Conservation (phyloP, 1,140 invertebrate species). For the Ceratina calcarata region DNA sequence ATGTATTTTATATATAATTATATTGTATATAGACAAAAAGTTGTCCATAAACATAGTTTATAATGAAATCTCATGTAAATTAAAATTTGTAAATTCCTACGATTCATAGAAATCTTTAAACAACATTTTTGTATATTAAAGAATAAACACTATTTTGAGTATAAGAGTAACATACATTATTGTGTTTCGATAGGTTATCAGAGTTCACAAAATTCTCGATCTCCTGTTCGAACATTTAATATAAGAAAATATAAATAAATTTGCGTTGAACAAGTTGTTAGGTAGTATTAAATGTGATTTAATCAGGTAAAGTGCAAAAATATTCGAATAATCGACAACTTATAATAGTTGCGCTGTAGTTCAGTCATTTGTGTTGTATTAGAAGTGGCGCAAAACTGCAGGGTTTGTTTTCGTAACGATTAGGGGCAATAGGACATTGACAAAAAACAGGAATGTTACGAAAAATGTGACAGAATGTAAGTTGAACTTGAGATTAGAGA, state of each 20-base stretch:
- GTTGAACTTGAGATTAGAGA: slow-evolving; percentile 21
- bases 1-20: slow-evolving; percentile 17
- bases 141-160: slow-evolving; percentile 26
- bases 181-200: slow-evolving; percentile 6
- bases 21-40: not conserved
- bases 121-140: not conserved
- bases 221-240: slow-evolving; percentile 4
- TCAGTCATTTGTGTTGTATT: slow-evolving; percentile 33
- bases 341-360: slow-evolving; percentile 44
- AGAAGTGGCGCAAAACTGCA: slow-evolving; percentile 48
- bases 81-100: not conserved
- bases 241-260: not conserved
- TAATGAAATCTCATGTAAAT: not conserved
- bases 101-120: not conserved
- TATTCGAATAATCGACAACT: slow-evolving; percentile 3
- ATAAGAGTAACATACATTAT: not conserved
- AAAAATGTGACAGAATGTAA: slow-evolving; percentile 30
- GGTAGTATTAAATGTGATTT: not conserved
- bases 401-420: slow-evolving; percentile 27
- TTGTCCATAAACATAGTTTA: not conserved
- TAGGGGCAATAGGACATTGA: not conserved
- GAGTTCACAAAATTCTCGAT: not conserved
- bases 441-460: slow-evolving; percentile 1
- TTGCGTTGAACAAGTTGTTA: not conserved
- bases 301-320: not conserved